A percentile compares a stretch with the other conserved stretches of the same genome.
Conservation (phyloP, 2,888 invertebrate species). For the Therioaphis trifolii region DNA sequence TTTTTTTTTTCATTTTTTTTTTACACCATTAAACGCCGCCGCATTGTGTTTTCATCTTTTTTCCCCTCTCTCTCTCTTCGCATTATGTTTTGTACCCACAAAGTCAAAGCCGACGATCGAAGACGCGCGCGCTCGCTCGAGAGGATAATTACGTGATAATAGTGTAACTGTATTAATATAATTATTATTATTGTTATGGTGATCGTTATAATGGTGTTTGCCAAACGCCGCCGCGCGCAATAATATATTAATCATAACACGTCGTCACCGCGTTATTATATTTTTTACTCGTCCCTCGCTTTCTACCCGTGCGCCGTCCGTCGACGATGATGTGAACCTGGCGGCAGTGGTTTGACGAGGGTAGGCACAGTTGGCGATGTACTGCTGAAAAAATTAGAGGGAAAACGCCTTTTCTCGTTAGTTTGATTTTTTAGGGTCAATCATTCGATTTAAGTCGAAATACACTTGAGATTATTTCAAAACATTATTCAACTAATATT, state of each 20-base stretch:
- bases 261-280: not conserved
- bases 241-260: conserved; percentile 16
- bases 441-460: no score
- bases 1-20: conserved; percentile 26
- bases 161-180: not conserved
- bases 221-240: not conserved
- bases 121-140: no score
- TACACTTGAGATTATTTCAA: no score
- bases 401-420: no score
- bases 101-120: not conserved
- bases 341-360: no score
- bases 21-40: conserved; percentile 47
- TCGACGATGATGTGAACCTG: no score
- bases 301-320: no score
- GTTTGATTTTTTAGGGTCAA: no score
- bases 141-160: no score
- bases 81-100: not conserved
- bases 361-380: no score
- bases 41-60: conserved; percentile 13
- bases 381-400: no score
- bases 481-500: no score
- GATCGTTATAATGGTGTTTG: conserved; percentile 4
- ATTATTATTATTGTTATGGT: conserved; percentile 1
- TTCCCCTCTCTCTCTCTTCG: not conserved
- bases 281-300: not conserved